Percentiles rank a stretch among this genome's conserved stretches.
phyloP scores from a whole-genome alignment of 2,888 invertebrate species.

The Pammene aurita region DNA sequence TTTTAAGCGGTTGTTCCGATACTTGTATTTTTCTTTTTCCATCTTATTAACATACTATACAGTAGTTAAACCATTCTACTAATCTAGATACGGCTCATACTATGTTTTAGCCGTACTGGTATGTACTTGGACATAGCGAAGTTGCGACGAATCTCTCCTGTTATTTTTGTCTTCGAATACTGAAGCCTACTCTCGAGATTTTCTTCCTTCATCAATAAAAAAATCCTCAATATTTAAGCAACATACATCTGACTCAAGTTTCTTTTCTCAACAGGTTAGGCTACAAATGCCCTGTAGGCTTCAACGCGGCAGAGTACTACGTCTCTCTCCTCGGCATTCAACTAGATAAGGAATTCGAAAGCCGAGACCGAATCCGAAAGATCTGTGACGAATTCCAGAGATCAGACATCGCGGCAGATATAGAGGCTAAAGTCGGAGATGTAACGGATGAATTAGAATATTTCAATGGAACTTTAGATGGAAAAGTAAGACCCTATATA shows the following conservation, averaged over 20 bases:
- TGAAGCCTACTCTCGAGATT: too few species aligned
- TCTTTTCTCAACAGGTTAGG: constrained; percentile 76
- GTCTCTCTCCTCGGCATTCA: constrained; percentile 84
- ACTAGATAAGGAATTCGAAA: constrained; percentile 70
- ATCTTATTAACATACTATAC: too few species aligned
- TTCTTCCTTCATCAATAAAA: too few species aligned
- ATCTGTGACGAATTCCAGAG: constrained; percentile 83
- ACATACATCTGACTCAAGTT: not conserved
- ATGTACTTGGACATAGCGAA: too few species aligned
- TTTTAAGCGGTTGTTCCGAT: too few species aligned
- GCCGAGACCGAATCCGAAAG: constrained; percentile 71
- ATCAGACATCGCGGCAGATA: constrained; percentile 70
- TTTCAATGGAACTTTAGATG: constrained; percentile 67
- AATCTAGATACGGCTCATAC: too few species aligned
- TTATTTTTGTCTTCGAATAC: too few species aligned
- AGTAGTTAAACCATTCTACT: too few species aligned
- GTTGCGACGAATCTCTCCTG: too few species aligned
- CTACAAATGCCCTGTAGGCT: constrained; percentile 87
- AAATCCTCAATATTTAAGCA: too few species aligned
- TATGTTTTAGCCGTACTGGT: too few species aligned
- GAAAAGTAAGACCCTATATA: constrained; percentile 66
- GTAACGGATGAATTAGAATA: constrained; percentile 74
- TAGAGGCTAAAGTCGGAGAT: constrained; percentile 67
- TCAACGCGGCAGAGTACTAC: constrained; percentile 94
- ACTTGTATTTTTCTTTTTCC: too few species aligned